Evolutionary conservation across 2,797 vertebrate genomes (phyloP).

Genomic region (Enteromius fasciolatus): DNA sequence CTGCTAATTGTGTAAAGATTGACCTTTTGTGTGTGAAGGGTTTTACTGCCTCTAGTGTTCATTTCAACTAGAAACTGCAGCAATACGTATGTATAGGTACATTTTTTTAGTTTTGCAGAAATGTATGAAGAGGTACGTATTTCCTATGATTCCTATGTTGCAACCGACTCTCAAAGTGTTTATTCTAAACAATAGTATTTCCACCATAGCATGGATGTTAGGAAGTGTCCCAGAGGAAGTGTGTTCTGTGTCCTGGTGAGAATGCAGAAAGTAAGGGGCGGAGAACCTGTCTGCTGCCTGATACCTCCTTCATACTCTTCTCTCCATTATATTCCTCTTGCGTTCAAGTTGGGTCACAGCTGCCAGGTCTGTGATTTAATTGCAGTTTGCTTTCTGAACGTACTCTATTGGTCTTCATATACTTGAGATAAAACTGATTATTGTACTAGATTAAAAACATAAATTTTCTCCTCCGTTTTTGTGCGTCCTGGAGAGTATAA

Average conservation of each 20-base stretch:
- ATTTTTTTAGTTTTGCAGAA: too few species aligned
- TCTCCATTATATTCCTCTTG: constrained; percentile 1
- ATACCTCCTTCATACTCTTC: constrained; percentile 2
- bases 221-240: constrained; percentile 60
- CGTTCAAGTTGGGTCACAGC: constrained; percentile 29
- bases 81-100: too few species aligned
- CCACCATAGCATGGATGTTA: constrained; percentile 57
- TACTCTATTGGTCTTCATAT: not conserved
- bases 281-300: constrained; percentile 1
- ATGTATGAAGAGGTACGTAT: too few species aligned
- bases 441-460: not conserved
- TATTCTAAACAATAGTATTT: constrained; percentile 41
- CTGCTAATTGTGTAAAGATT: too few species aligned
- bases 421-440: constrained; percentile 1
- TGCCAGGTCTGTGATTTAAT: constrained; percentile 24
- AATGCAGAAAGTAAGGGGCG: constrained; percentile 50
- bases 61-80: too few species aligned
- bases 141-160: too few species aligned
- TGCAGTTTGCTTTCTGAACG: constrained; percentile 3
- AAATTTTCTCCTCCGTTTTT: not conserved
- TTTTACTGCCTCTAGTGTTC: too few species aligned
- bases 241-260: constrained; percentile 61
- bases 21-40: too few species aligned
- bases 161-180: not conserved
- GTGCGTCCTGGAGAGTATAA: not conserved